Conservation (phyloP, 2,888 invertebrate genomes). For the Aromia moschata region DNA sequence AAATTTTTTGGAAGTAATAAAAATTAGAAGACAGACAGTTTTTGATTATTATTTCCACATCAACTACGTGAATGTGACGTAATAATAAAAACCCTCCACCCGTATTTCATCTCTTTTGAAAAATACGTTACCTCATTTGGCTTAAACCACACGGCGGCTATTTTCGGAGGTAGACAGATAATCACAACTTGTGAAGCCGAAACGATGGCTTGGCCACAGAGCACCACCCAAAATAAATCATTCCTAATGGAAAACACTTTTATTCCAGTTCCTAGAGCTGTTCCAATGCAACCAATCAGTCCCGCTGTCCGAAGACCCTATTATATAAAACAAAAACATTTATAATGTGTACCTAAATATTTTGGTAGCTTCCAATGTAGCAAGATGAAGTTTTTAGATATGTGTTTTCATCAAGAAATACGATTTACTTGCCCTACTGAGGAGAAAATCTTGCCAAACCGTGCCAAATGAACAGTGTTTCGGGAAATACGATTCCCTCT, state of each 20-base stretch:
- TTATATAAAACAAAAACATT: neutral
- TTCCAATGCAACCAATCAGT: constrained; percentile 82
- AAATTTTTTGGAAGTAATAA: too few relatives aligned
- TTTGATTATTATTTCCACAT: too few relatives aligned
- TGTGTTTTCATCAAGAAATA: too few relatives aligned
- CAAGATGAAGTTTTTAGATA: too few relatives aligned
- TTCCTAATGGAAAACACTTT: constrained; percentile 86
- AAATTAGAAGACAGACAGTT: too few relatives aligned
- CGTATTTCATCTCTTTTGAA: neutral
- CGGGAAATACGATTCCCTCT: too few relatives aligned
- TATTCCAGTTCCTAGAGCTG: constrained; percentile 86
- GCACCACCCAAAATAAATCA: constrained; percentile 84
- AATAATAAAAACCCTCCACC: neutral
- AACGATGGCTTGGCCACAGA: constrained; percentile 86
- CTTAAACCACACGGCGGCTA: constrained; percentile 97
- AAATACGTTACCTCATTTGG: constrained; percentile 77
- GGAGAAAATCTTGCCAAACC: too few relatives aligned
- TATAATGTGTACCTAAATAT: too few relatives aligned
- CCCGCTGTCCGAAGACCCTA: constrained; percentile 86
- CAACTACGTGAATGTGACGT: too few relatives aligned
- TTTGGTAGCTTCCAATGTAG: too few relatives aligned
- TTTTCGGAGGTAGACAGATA: constrained; percentile 85
- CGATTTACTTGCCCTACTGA: too few relatives aligned
- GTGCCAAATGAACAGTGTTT: too few relatives aligned
- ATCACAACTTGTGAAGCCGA: constrained; percentile 91